Evolutionary conservation across 2,797 vertebrate species (phyloP).

Genomic region (Gouania willdenowi): DNA sequence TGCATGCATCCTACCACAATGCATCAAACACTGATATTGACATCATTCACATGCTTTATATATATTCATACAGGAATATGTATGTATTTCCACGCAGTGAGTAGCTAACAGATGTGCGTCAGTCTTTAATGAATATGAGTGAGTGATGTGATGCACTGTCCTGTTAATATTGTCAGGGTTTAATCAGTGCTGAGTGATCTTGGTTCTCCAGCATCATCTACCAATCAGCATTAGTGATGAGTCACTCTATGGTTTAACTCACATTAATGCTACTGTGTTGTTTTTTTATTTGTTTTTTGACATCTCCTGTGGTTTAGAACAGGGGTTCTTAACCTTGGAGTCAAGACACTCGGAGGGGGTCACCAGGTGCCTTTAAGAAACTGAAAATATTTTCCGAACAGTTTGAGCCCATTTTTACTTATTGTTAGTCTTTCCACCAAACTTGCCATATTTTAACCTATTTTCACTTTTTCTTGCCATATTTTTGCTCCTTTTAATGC

Average conservation of each 20-base stretch:
- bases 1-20: slow-evolving; percentile 22
- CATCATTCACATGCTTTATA: slow-evolving; percentile 33
- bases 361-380: too few species aligned
- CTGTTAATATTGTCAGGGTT: slow-evolving; percentile 51
- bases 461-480: too few species aligned
- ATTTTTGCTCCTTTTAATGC: too few species aligned
- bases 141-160: slow-evolving; percentile 47
- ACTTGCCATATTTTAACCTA: too few species aligned
- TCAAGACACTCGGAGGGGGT: too few species aligned
- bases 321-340: slow-evolving; percentile 1
- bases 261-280: slow-evolving; percentile 9
- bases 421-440: too few species aligned
- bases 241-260: slow-evolving; percentile 16
- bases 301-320: slow-evolving; percentile 6
- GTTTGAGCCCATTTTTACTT: too few species aligned
- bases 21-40: slow-evolving; percentile 32
- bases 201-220: slow-evolving; percentile 22
- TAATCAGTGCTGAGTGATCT: slow-evolving; percentile 66
- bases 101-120: slow-evolving; percentile 55
- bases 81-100: slow-evolving; percentile 32
- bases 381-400: not conserved
- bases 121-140: slow-evolving; percentile 50
- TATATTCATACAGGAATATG: too few species aligned
- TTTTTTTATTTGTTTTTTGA: too few species aligned
- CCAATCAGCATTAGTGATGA: slow-evolving; percentile 54